A percentile compares a stretch with the other conserved stretches of the same genome.
Conservation (phyloP, 2,113 vertebrate species). For the Trichechus manatus region DNA sequence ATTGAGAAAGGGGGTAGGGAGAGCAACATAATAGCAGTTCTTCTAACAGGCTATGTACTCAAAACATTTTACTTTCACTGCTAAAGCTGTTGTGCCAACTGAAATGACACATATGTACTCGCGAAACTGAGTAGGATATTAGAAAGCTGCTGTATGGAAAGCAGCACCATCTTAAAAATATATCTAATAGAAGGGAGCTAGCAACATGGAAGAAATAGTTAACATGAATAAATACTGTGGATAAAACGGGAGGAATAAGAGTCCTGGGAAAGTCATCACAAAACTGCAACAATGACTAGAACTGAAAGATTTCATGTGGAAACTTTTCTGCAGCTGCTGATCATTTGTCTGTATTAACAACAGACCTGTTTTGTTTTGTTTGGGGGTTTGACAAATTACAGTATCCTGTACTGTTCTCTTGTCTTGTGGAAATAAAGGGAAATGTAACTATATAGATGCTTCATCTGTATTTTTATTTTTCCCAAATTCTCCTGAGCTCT, state of each 20-base stretch:
- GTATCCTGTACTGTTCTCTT: conserved; percentile 82
- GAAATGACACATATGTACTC: background rate
- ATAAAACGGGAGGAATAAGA: conserved; percentile 60
- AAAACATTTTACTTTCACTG: background rate
- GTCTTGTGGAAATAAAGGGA: conserved; percentile 80
- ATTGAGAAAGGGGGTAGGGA: accelerated
- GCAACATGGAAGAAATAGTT: conserved; percentile 57
- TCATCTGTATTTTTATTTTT: conserved; percentile 34
- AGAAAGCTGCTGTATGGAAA: conserved; percentile 33
- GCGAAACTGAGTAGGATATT: background rate
- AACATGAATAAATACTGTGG: conserved; percentile 40
- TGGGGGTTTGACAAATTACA: conserved; percentile 83
- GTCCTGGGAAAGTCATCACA: conserved; percentile 82
- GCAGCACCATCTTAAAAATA: background rate
- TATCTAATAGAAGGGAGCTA: background rate
- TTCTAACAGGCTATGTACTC: background rate
- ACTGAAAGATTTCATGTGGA: conserved; percentile 83
- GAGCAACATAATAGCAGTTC: accelerated
- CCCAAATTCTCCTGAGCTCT: conserved; percentile 13
- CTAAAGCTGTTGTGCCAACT: background rate
- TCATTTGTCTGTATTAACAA: conserved; percentile 88
- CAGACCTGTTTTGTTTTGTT: conserved; percentile 87
- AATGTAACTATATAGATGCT: conserved; percentile 53
- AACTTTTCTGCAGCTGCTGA: conserved; percentile 88
- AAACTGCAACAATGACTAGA: conserved; percentile 79